Evolutionary conservation across 2,888 invertebrate genomes (phyloP).

Genomic region (Volucella zonaria): DNA sequence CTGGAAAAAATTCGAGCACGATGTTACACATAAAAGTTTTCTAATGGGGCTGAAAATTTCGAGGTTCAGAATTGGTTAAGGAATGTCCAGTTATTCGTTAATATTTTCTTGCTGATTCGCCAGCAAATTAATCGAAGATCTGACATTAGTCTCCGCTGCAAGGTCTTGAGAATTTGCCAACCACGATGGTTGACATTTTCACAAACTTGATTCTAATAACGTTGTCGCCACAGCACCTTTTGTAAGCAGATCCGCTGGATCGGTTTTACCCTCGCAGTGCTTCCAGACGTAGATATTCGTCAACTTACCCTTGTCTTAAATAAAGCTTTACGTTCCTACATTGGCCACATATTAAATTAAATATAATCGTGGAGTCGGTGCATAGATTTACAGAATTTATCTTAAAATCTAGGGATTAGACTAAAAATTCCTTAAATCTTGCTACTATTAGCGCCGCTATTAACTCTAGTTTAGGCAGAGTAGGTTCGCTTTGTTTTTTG

Average conservation of each 20-base stretch:
- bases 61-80: slow-evolving; percentile 20
- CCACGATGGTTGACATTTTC: background rate
- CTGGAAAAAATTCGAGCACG: background rate
- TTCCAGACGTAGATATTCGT: slow-evolving; percentile 10
- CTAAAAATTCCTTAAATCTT: background rate
- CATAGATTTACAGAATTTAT: background rate
- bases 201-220: slow-evolving; percentile 10
- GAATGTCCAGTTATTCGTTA: background rate
- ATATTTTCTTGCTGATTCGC: background rate
- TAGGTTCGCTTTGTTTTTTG: background rate
- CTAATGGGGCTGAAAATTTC: slow-evolving; percentile 33
- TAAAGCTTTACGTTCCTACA: background rate
- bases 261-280: background rate
- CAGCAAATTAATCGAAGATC: slow-evolving; percentile 34
- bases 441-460: slow-evolving; percentile 14
- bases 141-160: background rate
- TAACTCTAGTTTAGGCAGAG: slow-evolving; percentile 13
- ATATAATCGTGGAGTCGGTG: slow-evolving; percentile 21
- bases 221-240: slow-evolving; percentile 36
- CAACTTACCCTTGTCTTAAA: slow-evolving; percentile 25
- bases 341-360: slow-evolving; percentile 14
- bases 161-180: slow-evolving; percentile 15
- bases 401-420: slow-evolving; percentile 14
- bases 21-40: slow-evolving; percentile 19
- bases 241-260: background rate